These are phyloP conservation scores for Pantherophis guttatus DNA, from an alignment of 2,113 vertebrate genomes.

Conservation along the genomic window DNA sequence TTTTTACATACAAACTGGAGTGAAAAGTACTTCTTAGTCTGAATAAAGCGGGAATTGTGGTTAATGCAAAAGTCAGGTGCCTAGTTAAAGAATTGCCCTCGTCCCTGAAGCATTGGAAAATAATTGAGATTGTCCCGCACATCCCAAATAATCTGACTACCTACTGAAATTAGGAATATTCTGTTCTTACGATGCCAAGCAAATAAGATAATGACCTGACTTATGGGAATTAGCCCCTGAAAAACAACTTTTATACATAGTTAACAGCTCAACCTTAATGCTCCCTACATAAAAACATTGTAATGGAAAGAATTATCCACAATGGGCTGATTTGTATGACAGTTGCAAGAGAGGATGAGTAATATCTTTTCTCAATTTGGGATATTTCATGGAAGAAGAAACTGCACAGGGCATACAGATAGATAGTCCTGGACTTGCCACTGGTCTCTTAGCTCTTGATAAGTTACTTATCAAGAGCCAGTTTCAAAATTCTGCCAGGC, in stretches of 20 bases:
- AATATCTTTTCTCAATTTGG: background rate
- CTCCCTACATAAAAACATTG: background rate
- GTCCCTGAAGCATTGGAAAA: constrained; percentile 31
- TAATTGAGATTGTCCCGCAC: constrained; percentile 2
- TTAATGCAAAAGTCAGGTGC: constrained; percentile 4
- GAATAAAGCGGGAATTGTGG: background rate
- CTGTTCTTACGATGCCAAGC: constrained; percentile 14
- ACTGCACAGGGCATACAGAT: background rate
- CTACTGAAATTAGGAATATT: constrained; percentile 10
- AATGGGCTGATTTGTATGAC: background rate
- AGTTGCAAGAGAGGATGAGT: background rate
- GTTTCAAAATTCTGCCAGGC: background rate
- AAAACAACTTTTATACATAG: background rate
- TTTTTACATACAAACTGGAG: constrained; percentile 19
- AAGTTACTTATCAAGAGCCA: background rate
- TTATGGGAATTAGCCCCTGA: background rate
- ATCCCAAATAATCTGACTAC: constrained; percentile 11
- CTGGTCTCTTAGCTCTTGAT: background rate
- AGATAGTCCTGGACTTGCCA: background rate
- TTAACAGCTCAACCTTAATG: background rate
- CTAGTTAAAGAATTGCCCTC: constrained; percentile 24
- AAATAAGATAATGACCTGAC: background rate
- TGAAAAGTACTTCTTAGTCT: constrained; percentile 3
- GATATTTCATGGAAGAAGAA: background rate
- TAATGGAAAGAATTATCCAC: background rate